Percentiles rank a stretch among this genome's conserved stretches.
Evolutionary conservation across 1,140 invertebrate species (phyloP).

Genomic region (Capitella teleta): DNA sequence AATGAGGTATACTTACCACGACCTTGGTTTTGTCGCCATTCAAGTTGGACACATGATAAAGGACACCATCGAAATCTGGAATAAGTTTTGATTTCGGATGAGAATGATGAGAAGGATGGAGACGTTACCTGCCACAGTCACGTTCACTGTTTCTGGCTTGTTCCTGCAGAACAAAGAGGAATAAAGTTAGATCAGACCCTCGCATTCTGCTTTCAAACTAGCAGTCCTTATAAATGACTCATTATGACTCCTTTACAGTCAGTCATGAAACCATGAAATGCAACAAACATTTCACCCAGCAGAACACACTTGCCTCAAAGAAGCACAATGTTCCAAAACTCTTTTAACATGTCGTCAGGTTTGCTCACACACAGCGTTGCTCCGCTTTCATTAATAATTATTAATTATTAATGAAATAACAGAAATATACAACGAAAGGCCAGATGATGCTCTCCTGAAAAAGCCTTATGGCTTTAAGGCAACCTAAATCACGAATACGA

Average conservation of each 20-base stretch:
- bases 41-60: constrained; percentile 96
- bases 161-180: constrained; percentile 66
- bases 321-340: not conserved
- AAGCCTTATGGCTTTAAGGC: too few species aligned
- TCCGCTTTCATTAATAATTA: too few species aligned
- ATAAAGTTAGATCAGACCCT: too few species aligned
- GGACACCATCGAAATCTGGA: constrained; percentile 96
- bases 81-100: constrained; percentile 13
- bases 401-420: too few species aligned
- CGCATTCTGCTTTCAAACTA: too few species aligned
- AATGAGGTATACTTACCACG: constrained; percentile 56
- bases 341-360: not conserved
- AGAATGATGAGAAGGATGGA: constrained; percentile 1
- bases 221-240: constrained; percentile 15
- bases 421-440: too few species aligned
- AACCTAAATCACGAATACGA: too few species aligned
- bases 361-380: too few species aligned
- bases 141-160: constrained; percentile 89
- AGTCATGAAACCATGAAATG: constrained; percentile 1
- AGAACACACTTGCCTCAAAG: not conserved
- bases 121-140: constrained; percentile 55
- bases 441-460: too few species aligned
- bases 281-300: not conserved
- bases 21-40: constrained; percentile 93
- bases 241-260: constrained; percentile 7